Conservation (phyloP, 2,797 vertebrate genomes). For the Mus minutoides region DNA sequence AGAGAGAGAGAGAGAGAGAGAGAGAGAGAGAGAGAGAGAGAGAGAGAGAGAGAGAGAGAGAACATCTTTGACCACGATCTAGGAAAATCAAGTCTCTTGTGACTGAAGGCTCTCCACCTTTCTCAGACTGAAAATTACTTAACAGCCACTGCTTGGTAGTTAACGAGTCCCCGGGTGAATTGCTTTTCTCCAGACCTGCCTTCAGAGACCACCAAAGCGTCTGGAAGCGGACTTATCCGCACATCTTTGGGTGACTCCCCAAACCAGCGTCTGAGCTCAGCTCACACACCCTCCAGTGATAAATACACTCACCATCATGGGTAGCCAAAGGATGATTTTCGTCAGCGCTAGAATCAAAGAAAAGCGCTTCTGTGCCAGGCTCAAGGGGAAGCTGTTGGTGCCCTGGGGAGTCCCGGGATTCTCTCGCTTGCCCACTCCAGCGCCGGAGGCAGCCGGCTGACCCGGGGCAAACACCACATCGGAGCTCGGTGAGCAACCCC, state of each 20-base stretch:
- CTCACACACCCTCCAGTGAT: constrained; percentile 8
- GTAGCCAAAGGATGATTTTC: constrained; percentile 95
- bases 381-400: constrained; percentile 85
- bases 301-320: constrained; percentile 94
- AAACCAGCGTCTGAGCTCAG: background rate
- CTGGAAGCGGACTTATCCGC: background rate
- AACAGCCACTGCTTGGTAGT: background rate
- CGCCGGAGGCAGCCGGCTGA: constrained; percentile 64
- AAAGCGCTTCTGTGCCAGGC: constrained; percentile 96
- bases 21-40: background rate
- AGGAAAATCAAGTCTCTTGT: background rate
- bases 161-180: no score
- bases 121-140: background rate
- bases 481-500: constrained; percentile 84
- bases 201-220: background rate
- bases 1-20: background rate
- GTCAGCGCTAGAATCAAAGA: constrained; percentile 94
- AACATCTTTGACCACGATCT: background rate
- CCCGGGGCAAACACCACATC: constrained; percentile 75
- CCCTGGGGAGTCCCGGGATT: constrained; percentile 29
- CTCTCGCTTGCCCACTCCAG: background rate
- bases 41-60: background rate
- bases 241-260: background rate
- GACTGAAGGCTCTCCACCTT: accelerated
- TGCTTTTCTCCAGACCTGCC: background rate